Conservation (phyloP, 2,888 invertebrate genomes). For the Steinernema scapterisci region DNA sequence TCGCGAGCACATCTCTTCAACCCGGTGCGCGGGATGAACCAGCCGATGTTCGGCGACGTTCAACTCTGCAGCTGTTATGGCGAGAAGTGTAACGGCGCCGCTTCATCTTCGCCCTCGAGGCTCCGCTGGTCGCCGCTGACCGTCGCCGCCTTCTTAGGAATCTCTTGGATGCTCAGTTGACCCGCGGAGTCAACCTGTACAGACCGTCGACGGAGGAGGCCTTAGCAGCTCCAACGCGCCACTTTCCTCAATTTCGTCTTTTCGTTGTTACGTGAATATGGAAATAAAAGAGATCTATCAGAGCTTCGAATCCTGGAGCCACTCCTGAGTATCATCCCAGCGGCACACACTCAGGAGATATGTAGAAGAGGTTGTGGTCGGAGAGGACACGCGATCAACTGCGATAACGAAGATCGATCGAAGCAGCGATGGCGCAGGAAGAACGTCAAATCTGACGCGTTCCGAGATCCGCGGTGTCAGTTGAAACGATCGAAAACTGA, state of each 20-base stretch:
- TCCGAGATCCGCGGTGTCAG: conserved; percentile 14
- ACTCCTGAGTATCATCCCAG: too few relatives aligned
- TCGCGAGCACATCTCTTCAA: conserved; percentile 62
- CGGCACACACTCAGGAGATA: too few relatives aligned
- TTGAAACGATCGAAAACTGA: conserved; percentile 30
- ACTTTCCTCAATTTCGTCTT: background rate
- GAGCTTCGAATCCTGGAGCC: background rate
- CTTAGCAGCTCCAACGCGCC: background rate
- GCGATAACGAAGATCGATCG: conserved; percentile 6
- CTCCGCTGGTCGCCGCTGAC: conserved; percentile 12
- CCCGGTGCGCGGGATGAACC: conserved; percentile 50
- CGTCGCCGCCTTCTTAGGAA: background rate
- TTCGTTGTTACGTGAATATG: conserved; percentile 4
- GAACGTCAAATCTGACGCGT: conserved; percentile 2
- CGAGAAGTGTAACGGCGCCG: conserved; percentile 51
- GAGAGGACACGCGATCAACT: background rate
- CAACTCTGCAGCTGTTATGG: conserved; percentile 61
- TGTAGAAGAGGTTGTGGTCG: too few relatives aligned
- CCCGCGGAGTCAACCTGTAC: background rate
- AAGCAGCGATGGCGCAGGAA: background rate
- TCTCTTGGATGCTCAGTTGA: conserved; percentile 23
- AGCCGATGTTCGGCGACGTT: conserved; percentile 58
- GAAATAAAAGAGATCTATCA: conserved; percentile 24
- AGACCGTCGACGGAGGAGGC: conserved; percentile 1
- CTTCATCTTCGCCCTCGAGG: background rate